Base-by-base conservation (phyloP, 2,797 vertebrate species). In the Phalanger gymnotis region DNA sequence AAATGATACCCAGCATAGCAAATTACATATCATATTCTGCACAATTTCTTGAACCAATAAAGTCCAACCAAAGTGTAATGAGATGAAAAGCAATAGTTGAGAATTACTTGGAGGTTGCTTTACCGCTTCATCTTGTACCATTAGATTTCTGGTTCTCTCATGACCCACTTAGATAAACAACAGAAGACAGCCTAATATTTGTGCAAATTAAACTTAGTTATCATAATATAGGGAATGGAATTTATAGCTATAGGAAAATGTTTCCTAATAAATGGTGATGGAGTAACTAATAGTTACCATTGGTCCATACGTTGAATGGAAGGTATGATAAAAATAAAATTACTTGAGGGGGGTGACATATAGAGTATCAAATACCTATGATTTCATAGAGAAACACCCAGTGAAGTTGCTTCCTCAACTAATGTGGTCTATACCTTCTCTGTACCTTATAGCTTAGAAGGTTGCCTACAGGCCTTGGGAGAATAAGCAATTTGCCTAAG, bases 131-230 rank as follows among this genome's bases (percentile, higher is more conserved):
- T 97, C 95, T 94, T 90, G 95, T 58, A 97, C 96, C 97, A 93
- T 97, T 97, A 96, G 96, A 96, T 93, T 94, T 97, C 92, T 25
- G 90, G 91, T 95, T 96, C 95, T 95, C 93, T 97, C 90, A 54
- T 96, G 96, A 96, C 89, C 96, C 92, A 52, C 94, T 97, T 96
- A 95, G 94, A 95, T 93, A 97, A 98, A 97, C 97, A 97, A 91
- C 56, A 95, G 93, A 93, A 95, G 97, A 96, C 96, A 96, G 95
- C 94, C 94, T 90, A 31, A 66, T 95, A 97, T 98, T 97, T 97
- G 97, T 97, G 95, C 97, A 96, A 95, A 98, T 98, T 97, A 98
- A 92, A 94, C 94, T 95, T 96, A 97, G 94, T 96, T 95, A 94
- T 96, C 96, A 93, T 57, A 53, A 96, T 96, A 51, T 90, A 96